phyloP scores from a whole-genome alignment of 2,888 invertebrate species.

The Beris chalybata region DNA sequence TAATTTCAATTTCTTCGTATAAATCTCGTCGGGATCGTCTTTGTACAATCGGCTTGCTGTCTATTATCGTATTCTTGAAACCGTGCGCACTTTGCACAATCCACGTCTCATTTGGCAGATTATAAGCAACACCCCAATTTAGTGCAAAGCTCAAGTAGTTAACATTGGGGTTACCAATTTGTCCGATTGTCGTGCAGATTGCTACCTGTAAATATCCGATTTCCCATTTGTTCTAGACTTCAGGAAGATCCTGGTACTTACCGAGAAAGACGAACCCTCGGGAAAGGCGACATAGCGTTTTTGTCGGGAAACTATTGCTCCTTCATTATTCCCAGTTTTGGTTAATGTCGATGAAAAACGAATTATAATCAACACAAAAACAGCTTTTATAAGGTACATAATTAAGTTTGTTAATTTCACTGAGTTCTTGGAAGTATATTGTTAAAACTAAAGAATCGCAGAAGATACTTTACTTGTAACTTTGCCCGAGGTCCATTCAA shows the following conservation, averaged over 20 bases:
- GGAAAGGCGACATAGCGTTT: slow-evolving; percentile 62
- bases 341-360: too few species aligned
- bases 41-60: slow-evolving; percentile 56
- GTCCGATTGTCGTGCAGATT: slow-evolving; percentile 64
- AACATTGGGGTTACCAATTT: slow-evolving; percentile 61
- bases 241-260: slow-evolving; percentile 46
- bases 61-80: slow-evolving; percentile 36
- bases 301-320: slow-evolving; percentile 45
- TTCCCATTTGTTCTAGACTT: too few species aligned
- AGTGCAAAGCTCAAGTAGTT: slow-evolving; percentile 66
- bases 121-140: slow-evolving; percentile 72
- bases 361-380: too few species aligned
- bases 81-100: slow-evolving; percentile 55
- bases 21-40: slow-evolving; percentile 68
- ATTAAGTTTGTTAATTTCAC: too few species aligned
- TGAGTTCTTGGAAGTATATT: too few species aligned
- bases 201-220: slow-evolving; percentile 54
- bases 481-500: too few species aligned
- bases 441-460: too few species aligned
- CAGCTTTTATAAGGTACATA: too few species aligned
- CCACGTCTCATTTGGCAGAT: slow-evolving; percentile 62
- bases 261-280: slow-evolving; percentile 62
- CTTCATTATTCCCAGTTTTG: slow-evolving; percentile 4
- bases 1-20: slow-evolving; percentile 68
- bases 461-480: too few species aligned